Evolutionary conservation across 2,113 vertebrate species (phyloP), one percentile per base, ranked within the genome.

Genomic region (Corapipo altera): DNA sequence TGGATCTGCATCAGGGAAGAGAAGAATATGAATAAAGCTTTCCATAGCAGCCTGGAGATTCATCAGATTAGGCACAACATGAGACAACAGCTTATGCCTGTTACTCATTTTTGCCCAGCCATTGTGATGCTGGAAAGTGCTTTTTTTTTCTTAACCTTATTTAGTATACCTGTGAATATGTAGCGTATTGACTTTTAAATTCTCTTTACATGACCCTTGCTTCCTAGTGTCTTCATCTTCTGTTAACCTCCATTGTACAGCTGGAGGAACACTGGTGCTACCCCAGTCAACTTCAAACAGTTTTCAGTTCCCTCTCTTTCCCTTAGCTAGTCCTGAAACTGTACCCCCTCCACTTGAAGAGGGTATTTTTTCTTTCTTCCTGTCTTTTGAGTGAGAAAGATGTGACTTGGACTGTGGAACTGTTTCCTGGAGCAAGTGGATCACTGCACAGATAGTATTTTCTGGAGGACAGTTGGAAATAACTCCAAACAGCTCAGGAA

Each of bases 21-120:
- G 51, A 76, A 75, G 20, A 91, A 75, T 49, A 57, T 85, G 80
- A 92, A 75, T 93, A 86, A 91, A n/a, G 55, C 52, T 91, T 96
- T 95, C 93, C 91, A 65, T 27, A 65, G 61, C 65, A 89, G 76
- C 61, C 70, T 75, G 54, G 76, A 88, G 73, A 61, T 64, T 41
- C 39, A 51, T 93, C 70, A 85, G 84, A 88, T 91, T 41, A 91
- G 83, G 33, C 32, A 76, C 12, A 69, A 69, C 19, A 22, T 70
- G 72, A 91, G 84, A 69, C 76, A 92, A 44, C 28, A 87, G 41
- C 80, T 85, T 75, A 78, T 91, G 80, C 73, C 20, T 95, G 5
- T 10, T 95, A 89, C 39, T 95, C 86, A 95, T 95, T 19, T 19
- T 81, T 95, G 48, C 44, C 73, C 22, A 72, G 61, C 55, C 69